A percentile compares a stretch with the other conserved stretches of the same genome.
These are phyloP conservation scores for Cotesia glomerata DNA, from an alignment of 1,140 invertebrate species.

Conservation along the genomic window DNA sequence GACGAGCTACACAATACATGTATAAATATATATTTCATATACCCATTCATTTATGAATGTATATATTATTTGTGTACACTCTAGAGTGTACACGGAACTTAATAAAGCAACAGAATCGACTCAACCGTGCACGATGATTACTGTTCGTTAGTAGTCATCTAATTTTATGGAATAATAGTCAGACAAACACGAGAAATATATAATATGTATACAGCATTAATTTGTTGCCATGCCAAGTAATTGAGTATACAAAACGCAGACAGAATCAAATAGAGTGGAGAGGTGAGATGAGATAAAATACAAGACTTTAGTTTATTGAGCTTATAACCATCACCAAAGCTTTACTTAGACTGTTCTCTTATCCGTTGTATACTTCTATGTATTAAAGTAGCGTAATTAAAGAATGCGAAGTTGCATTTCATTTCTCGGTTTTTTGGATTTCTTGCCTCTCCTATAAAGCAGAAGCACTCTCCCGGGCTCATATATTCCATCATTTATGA, in stretches of 20 bases:
- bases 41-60: no score
- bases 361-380: neutral
- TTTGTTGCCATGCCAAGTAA: conserved; percentile 16
- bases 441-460: neutral
- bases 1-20: neutral
- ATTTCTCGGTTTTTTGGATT: conserved; percentile 16
- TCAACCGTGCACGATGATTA: conserved; percentile 20
- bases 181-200: conserved; percentile 18
- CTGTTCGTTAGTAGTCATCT: conserved; percentile 19
- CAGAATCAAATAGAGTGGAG: neutral
- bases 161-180: conserved; percentile 23
- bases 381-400: neutral
- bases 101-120: conserved; percentile 19
- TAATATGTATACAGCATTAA: conserved; percentile 14
- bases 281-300: neutral
- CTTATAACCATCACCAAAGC: neutral
- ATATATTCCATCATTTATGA: conserved; percentile 19
- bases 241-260: neutral
- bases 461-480: neutral
- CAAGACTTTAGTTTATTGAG: conserved; percentile 9
- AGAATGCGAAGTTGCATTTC: conserved; percentile 6
- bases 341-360: neutral
- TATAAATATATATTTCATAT: no score
- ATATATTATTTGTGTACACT: neutral
- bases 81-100: neutral